Conservation (phyloP, 2,888 invertebrate species). For the Caenorhabditis auriculariae region DNA sequence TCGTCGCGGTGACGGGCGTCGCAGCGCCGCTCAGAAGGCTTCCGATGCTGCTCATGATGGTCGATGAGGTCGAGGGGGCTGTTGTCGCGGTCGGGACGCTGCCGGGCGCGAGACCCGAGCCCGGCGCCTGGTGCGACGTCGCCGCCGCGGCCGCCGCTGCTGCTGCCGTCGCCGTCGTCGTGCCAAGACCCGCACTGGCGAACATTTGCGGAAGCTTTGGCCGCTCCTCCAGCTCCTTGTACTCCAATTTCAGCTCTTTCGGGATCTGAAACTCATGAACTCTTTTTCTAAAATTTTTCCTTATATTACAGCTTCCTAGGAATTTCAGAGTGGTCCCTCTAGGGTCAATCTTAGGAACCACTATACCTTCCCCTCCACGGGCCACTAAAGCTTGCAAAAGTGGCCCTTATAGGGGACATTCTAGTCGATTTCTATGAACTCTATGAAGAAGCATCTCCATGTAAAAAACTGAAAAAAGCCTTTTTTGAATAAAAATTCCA, state of each 20-base stretch:
- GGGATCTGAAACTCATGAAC: conserved; percentile 65
- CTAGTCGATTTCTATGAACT: no score
- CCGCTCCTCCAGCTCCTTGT: conserved; percentile 94
- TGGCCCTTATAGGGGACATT: no score
- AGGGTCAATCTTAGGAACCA: no score
- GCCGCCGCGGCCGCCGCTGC: neutral
- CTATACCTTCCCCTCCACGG: no score
- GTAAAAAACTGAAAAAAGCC: no score
- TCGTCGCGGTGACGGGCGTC: conserved; percentile 3
- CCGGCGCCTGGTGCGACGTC: neutral
- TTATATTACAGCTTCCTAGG: no score
- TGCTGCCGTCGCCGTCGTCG: neutral
- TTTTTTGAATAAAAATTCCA: no score
- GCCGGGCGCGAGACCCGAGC: neutral
- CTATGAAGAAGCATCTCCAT: no score
- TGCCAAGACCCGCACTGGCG: neutral
- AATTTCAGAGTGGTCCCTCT: no score
- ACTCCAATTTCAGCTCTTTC: conserved; percentile 97
- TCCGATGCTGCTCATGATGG: conserved; percentile 2
- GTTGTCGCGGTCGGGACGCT: neutral
- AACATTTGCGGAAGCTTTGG: conserved; percentile 67
- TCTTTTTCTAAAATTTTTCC: neutral
- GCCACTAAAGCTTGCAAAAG: no score
- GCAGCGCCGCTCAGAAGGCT: conserved; percentile 4
- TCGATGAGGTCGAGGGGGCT: neutral